Conservation (phyloP, 2,888 invertebrate species). For the Lepidocyrtoides sp. region DNA sequence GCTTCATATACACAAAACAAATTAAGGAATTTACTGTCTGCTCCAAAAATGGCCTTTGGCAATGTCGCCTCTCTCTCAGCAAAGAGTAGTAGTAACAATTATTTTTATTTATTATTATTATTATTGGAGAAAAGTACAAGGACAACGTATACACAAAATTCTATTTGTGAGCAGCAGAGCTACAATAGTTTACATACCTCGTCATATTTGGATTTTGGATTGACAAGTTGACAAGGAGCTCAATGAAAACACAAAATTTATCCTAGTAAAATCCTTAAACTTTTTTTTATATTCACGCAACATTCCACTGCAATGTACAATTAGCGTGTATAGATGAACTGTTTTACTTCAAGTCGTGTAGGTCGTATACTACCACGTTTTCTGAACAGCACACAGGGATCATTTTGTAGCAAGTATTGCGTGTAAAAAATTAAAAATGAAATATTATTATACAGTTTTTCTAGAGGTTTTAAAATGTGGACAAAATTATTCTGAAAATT, state of each 20-base stretch:
- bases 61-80: not conserved
- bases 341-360: too few relatives aligned
- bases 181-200: not conserved
- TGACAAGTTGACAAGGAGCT: constrained; percentile 41
- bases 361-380: not conserved
- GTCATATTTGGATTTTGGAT: constrained; percentile 39
- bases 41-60: constrained; percentile 7
- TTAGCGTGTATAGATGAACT: too few relatives aligned
- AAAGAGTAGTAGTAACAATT: not conserved
- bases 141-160: not conserved
- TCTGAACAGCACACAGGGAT: not conserved
- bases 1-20: not conserved
- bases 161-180: not conserved
- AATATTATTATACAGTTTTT: not conserved
- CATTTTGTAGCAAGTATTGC: too few relatives aligned
- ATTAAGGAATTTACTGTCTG: not conserved
- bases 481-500: not conserved
- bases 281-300: too few relatives aligned
- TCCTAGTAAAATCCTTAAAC: not conserved
- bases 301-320: too few relatives aligned
- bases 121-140: not conserved
- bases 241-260: not conserved
- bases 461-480: not conserved
- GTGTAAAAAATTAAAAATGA: constrained; percentile 7
- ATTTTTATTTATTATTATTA: constrained; percentile 20